phyloP scores from a whole-genome alignment of 2,888 invertebrate genomes.

The Subacronicta megacephala region DNA sequence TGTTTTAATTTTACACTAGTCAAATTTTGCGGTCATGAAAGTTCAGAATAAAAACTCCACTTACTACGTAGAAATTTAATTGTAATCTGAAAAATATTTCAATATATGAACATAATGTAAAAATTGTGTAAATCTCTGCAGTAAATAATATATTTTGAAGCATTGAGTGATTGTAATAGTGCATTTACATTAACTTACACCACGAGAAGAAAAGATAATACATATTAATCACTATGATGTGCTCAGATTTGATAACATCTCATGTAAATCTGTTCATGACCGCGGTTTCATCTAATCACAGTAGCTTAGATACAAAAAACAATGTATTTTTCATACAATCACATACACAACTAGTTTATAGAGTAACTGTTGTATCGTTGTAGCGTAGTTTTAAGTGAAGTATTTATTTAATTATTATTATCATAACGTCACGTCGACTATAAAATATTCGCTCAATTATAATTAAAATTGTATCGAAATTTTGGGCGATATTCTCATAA shows the following conservation, averaged over 20 bases:
- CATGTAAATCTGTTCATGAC: constrained; percentile 15
- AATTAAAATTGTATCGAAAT: constrained; percentile 35
- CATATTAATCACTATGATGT: too few relatives aligned
- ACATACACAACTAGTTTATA: constrained; percentile 51
- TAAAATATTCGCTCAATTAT: constrained; percentile 51
- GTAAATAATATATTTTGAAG: too few relatives aligned
- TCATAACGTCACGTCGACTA: constrained; percentile 20
- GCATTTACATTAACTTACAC: too few relatives aligned
- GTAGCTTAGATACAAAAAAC: constrained; percentile 33
- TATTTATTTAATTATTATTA: constrained; percentile 56
- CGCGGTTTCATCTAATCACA: constrained; percentile 29
- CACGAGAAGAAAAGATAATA: too few relatives aligned
- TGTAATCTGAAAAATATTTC: too few relatives aligned
- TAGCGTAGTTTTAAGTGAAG: constrained; percentile 46
- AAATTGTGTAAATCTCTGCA: too few relatives aligned
- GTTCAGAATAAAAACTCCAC: background rate
- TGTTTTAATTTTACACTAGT: constrained; percentile 61
- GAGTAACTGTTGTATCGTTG: constrained; percentile 50
- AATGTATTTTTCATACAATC: constrained; percentile 60
- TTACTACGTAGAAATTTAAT: too few relatives aligned
- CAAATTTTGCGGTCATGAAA: constrained; percentile 49
- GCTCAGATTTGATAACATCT: background rate
- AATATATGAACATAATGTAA: too few relatives aligned
- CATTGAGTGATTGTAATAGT: too few relatives aligned
- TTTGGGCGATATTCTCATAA: constrained; percentile 27